phyloP scores from a whole-genome alignment of 2,113 vertebrate genomes.

The Rissa tridactyla region DNA sequence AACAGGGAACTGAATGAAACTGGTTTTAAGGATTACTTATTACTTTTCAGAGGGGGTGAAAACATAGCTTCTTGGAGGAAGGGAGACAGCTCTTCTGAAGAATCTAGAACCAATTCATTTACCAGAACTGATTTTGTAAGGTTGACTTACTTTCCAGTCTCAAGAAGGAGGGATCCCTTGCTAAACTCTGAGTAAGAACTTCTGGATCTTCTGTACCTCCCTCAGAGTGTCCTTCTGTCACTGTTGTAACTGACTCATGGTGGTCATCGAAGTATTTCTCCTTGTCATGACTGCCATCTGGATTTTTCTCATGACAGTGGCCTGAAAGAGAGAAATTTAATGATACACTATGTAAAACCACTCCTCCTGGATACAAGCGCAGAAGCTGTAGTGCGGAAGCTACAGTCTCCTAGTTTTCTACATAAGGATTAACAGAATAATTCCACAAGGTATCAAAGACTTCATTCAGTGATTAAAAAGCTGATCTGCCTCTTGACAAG shows the following conservation, averaged over 20 bases:
- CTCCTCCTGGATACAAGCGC: not conserved
- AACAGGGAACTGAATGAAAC: not conserved
- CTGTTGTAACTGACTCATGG: constrained; percentile 32
- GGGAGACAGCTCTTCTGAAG: not conserved
- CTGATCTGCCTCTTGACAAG: not conserved
- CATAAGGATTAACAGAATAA: not conserved
- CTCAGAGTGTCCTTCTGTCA: constrained; percentile 48
- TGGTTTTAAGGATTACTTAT: not conserved
- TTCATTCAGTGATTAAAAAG: not conserved
- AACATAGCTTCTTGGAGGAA: not conserved
- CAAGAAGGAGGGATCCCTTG: constrained; percentile 63
- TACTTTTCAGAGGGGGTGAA: not conserved
- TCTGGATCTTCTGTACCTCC: constrained; percentile 32
- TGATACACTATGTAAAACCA: not conserved
- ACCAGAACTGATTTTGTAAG: not conserved
- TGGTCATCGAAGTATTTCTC: constrained; percentile 73
- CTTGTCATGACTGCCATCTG: constrained; percentile 62
- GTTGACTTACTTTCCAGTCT: constrained; percentile 78
- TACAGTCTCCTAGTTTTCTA: not conserved
- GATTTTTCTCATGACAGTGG: constrained; percentile 71
- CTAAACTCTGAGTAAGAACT: constrained; percentile 48
- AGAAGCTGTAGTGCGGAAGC: not conserved
- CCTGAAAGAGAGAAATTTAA: constrained; percentile 68
- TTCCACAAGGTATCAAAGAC: not conserved
- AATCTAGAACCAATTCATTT: not conserved